Conservation (phyloP, 2,797 vertebrate genomes). For the Enteromius trimaculatus region DNA sequence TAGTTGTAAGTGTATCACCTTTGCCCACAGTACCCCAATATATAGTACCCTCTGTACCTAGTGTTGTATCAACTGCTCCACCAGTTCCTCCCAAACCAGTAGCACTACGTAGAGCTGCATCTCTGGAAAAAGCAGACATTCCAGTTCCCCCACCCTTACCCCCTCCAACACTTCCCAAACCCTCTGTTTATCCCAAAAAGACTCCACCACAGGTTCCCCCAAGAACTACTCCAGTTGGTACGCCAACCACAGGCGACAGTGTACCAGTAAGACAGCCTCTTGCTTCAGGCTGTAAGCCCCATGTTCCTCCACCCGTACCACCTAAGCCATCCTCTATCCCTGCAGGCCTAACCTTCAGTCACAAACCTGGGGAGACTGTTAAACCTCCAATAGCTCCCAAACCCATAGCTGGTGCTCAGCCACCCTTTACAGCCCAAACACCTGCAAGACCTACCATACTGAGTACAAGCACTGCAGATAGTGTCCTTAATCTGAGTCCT, state of each 20-base stretch:
- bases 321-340: constrained; percentile 92
- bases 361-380: constrained; percentile 81
- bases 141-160: constrained; percentile 82
- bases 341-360: constrained; percentile 85
- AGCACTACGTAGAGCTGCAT: constrained; percentile 80
- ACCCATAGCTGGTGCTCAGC: constrained; percentile 73
- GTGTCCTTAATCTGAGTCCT: constrained; percentile 89
- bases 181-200: constrained; percentile 88
- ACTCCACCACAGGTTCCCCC: constrained; percentile 77
- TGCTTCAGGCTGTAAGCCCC: constrained; percentile 79
- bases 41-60: constrained; percentile 72
- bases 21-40: constrained; percentile 83
- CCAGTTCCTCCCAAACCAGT: constrained; percentile 85
- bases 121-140: constrained; percentile 86
- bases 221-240: constrained; percentile 66
- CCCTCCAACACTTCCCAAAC: constrained; percentile 90
- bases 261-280: constrained; percentile 69
- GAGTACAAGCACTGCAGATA: constrained; percentile 73
- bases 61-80: constrained; percentile 80
- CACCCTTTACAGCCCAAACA: constrained; percentile 73
- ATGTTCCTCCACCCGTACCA: constrained; percentile 91
- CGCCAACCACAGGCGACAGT: constrained; percentile 68
- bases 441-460: constrained; percentile 82
- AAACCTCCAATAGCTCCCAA: constrained; percentile 95
- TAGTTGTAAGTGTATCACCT: constrained; percentile 70